Percentiles rank a stretch among this genome's conserved stretches.
phyloP scores from a whole-genome alignment of 2,888 invertebrate genomes.

The Eupithecia dodoneata region DNA sequence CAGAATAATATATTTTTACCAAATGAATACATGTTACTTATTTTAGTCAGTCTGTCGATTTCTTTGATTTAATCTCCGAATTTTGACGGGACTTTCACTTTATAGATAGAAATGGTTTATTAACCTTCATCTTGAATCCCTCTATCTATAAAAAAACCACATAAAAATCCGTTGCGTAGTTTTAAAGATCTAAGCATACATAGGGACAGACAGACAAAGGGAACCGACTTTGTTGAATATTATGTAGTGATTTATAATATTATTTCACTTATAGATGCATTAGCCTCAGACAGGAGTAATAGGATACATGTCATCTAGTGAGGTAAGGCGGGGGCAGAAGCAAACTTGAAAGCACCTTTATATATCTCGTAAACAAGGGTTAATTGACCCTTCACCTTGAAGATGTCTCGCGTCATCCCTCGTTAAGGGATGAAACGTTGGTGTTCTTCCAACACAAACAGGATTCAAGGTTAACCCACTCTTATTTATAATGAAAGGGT shows the following conservation, averaged over 20 bases:
- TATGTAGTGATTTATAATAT: too few relatives aligned
- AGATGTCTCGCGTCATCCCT: not conserved
- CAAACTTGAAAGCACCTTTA: not conserved
- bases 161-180: too few relatives aligned
- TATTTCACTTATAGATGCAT: not conserved
- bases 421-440: slow-evolving; percentile 1
- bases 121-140: too few relatives aligned
- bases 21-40: too few relatives aligned
- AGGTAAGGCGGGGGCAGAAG: not conserved
- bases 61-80: not conserved
- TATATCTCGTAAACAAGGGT: not conserved
- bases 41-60: not conserved
- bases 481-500: not conserved
- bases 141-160: too few relatives aligned
- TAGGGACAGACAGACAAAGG: too few relatives aligned
- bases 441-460: not conserved
- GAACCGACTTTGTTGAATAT: too few relatives aligned
- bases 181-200: too few relatives aligned
- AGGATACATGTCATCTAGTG: not conserved
- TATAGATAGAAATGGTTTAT: not conserved
- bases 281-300: not conserved
- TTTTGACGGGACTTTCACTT: not conserved
- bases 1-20: not conserved
- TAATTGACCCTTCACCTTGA: not conserved
- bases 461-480: not conserved